phyloP scores from a whole-genome alignment of 2,888 invertebrate genomes.

The Chalcosyrphus nemorum region DNA sequence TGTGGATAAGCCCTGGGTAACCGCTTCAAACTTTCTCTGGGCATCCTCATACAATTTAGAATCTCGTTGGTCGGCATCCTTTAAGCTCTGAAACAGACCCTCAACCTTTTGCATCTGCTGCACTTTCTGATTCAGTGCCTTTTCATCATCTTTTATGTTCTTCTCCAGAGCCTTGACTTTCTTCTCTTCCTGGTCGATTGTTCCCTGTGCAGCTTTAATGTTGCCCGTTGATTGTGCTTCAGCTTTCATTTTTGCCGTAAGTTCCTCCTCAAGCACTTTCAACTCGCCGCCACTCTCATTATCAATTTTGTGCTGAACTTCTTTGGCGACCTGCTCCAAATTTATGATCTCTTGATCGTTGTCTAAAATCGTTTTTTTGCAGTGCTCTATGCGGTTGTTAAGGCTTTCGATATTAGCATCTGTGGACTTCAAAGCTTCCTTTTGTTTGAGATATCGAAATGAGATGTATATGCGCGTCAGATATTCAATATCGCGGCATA shows the following conservation, averaged over 20 bases:
- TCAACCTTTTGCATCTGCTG: constrained; percentile 85
- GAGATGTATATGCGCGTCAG: constrained; percentile 85
- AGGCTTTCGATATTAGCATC: constrained; percentile 84
- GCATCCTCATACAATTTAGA: constrained; percentile 87
- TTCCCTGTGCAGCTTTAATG: constrained; percentile 86
- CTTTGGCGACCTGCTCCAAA: constrained; percentile 84
- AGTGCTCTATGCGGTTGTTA: constrained; percentile 84
- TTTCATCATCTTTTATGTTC: constrained; percentile 87
- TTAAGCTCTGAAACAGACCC: constrained; percentile 86
- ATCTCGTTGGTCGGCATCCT: constrained; percentile 86
- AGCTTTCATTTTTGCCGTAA: constrained; percentile 85
- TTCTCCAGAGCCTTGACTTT: constrained; percentile 87
- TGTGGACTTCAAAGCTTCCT: constrained; percentile 83
- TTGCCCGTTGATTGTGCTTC: constrained; percentile 87
- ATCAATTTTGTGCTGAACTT: constrained; percentile 86
- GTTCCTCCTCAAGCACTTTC: constrained; percentile 85
- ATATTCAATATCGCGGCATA: constrained; percentile 92
- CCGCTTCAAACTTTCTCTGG: constrained; percentile 91
- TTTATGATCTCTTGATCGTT: constrained; percentile 83
- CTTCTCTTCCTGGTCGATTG: constrained; percentile 86
- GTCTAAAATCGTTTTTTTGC: constrained; percentile 83
- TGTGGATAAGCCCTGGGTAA: constrained; percentile 91
- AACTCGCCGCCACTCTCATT: constrained; percentile 87
- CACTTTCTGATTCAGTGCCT: constrained; percentile 84
- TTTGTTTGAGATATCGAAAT: constrained; percentile 82